Base-by-base conservation (phyloP, 2,797 vertebrate genomes). In the Potorous gilbertii region DNA sequence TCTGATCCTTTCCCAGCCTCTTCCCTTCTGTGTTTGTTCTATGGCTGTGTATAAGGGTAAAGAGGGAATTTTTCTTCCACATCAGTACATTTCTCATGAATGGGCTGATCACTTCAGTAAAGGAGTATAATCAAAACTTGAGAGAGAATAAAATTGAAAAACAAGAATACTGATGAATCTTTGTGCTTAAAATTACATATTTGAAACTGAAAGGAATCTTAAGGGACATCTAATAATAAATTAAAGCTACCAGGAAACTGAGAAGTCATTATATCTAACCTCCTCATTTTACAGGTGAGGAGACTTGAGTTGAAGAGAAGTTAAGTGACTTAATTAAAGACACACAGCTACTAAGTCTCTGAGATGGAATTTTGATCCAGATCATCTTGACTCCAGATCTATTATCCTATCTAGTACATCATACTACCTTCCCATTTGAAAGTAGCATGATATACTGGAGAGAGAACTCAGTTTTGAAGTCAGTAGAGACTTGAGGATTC, bases 21-120 rank as follows among this genome's bases (percentile, higher is more conserved):
- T 81, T 81, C 8, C 66, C n/a, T 46, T 18, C 2, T 81, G 31
- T 66, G 1, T 66, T 5, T 66, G 31, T 46, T 96, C 0, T 0
- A 10, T 50, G 54, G 9, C 46, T 90, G 50, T 50, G 3, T 50
- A 46, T 93, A 57, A 87, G 52, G 12, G 29, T 40, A n/a, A 92
- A 90, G 55, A 92, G 6, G 46, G 31, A 90, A 16, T 66, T 87
- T 93, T 90, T 34, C 92, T 90, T 92, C 55, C 95, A 94, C 31
- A 87, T 16, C 13, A 92, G 55, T n/a, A 74, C 3, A 87, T 54
- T 34, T 87, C n/a, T 16, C 55, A 31, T 27, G 74, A 87, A 87
- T 87, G 21, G 21, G 24, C 74, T 87, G 40, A 27, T 87, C 9
- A 87, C 9, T 50, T 87, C 74, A 50, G 40, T 50, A 24, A 87